Percentiles rank a stretch among this genome's conserved stretches.
phyloP scores from a whole-genome alignment of 2,113 vertebrate genomes.

The Cygnus atratus region DNA sequence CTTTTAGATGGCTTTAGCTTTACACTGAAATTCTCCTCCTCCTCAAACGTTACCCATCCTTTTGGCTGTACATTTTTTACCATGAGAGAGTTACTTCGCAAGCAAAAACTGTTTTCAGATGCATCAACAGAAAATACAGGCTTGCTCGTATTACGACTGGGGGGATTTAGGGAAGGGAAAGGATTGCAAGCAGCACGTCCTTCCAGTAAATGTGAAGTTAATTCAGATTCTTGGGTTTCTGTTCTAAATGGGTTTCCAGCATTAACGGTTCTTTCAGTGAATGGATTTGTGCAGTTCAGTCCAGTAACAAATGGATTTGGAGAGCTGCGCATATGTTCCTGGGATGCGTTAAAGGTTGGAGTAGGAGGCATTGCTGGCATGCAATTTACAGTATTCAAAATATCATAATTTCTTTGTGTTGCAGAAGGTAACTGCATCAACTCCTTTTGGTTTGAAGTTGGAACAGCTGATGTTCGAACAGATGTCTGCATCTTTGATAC shows the following conservation, averaged over 20 bases:
- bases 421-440: constrained; percentile 72
- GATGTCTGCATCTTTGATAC: constrained; percentile 77
- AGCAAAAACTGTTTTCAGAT: constrained; percentile 47
- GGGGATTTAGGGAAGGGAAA: constrained; percentile 49
- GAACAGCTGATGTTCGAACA: constrained; percentile 55
- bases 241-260: constrained; percentile 76
- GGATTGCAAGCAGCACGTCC: constrained; percentile 24
- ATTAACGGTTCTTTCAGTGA: constrained; percentile 70
- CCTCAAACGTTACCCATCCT: constrained; percentile 91
- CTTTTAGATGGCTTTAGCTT: constrained; percentile 49
- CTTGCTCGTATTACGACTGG: constrained; percentile 25
- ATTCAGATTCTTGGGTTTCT: constrained; percentile 31
- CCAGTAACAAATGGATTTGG: constrained; percentile 77
- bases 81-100: constrained; percentile 36
- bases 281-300: constrained; percentile 83
- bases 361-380: constrained; percentile 78
- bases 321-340: constrained; percentile 78
- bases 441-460: constrained; percentile 71
- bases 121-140: constrained; percentile 57
- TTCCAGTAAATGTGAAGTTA: constrained; percentile 67
- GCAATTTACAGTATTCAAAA: constrained; percentile 58
- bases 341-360: constrained; percentile 80
- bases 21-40: constrained; percentile 58
- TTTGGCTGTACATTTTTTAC: constrained; percentile 62
- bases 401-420: constrained; percentile 61